phyloP scores from a whole-genome alignment of 2,113 vertebrate genomes.

The Cyanocitta stelleri region DNA sequence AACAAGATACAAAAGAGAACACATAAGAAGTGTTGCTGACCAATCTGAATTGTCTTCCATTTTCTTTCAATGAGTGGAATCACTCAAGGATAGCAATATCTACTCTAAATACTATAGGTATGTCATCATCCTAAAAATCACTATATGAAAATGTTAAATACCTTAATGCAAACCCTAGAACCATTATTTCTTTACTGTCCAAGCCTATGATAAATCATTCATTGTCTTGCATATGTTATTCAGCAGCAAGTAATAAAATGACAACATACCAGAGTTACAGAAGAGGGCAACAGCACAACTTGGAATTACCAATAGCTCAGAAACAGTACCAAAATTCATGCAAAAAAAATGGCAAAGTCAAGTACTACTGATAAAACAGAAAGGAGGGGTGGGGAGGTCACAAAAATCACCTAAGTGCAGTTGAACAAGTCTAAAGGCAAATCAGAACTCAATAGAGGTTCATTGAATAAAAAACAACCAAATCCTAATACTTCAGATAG shows the following conservation, averaged over 20 bases:
- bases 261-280: not conserved
- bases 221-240: not conserved
- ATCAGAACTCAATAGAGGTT: not conserved
- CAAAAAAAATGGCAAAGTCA: not conserved
- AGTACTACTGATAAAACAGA: not conserved
- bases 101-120: not conserved
- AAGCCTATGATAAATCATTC: not conserved
- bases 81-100: not conserved
- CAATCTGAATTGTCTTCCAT: not conserved
- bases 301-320: not conserved
- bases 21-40: not conserved
- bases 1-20: not conserved
- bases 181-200: not conserved
- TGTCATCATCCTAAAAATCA: not conserved
- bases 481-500: not conserved
- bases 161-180: not conserved
- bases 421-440: not conserved
- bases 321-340: not conserved
- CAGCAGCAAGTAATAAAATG: not conserved
- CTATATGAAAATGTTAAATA: not conserved
- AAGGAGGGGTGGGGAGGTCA: rapidly evolving
- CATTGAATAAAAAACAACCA: not conserved
- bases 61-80: not conserved
- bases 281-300: not conserved
- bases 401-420: not conserved